Conservation (phyloP, 2,797 vertebrate genomes). For the Rhinichthys osculus region DNA sequence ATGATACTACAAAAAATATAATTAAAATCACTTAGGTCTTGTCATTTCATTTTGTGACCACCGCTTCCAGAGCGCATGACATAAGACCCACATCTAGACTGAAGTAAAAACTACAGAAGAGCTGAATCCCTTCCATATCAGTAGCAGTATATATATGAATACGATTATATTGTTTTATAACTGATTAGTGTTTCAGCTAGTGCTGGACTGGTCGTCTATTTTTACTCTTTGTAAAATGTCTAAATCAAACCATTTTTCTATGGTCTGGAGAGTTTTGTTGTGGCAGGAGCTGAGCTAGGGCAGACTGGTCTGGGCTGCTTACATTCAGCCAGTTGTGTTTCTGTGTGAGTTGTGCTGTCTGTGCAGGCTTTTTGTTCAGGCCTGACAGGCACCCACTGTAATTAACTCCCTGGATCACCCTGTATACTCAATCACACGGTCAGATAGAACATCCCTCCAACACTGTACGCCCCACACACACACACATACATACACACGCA, state of each 20-base stretch:
- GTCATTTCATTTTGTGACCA: background rate
- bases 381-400: slow-evolving; percentile 80
- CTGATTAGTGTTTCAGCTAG: background rate
- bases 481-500: slow-evolving; percentile 50
- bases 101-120: background rate
- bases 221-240: background rate
- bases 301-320: slow-evolving; percentile 65
- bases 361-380: slow-evolving; percentile 83
- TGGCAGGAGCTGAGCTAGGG: slow-evolving; percentile 55
- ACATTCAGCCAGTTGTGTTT: slow-evolving; percentile 79
- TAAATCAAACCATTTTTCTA: background rate
- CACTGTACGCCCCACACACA: slow-evolving; percentile 59
- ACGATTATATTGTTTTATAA: background rate
- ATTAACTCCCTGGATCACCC: slow-evolving; percentile 83
- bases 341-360: slow-evolving; percentile 82
- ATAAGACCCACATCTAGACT: background rate
- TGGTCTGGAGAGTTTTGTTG: slow-evolving; percentile 26
- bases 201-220: background rate
- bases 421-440: slow-evolving; percentile 76
- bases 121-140: background rate
- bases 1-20: background rate
- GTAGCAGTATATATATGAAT: background rate
- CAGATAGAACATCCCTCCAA: slow-evolving; percentile 52
- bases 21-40: background rate
- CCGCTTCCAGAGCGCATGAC: background rate